phyloP scores from a whole-genome alignment of 2,113 vertebrate species.

The Ictidomys tridecemlineatus region DNA sequence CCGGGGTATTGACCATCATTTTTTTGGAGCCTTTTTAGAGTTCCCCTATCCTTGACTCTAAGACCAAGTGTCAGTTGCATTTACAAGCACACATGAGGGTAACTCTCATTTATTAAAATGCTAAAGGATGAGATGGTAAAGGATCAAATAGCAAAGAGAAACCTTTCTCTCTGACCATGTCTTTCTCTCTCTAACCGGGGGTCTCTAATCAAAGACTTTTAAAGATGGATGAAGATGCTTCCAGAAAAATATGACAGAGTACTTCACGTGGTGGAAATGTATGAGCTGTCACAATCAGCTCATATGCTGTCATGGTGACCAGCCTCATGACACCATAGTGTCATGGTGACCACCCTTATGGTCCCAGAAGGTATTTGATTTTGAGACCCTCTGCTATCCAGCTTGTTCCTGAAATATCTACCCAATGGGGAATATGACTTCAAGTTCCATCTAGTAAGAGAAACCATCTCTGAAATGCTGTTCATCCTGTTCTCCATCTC shows the following conservation, averaged over 20 bases:
- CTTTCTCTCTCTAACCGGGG: too few species aligned
- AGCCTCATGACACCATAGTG: too few species aligned
- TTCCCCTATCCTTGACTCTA: not conserved
- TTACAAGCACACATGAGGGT: rapidly evolving
- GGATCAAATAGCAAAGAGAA: not conserved
- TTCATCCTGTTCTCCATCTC: not conserved
- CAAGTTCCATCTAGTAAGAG: not conserved
- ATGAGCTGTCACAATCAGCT: not conserved
- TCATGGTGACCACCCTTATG: not conserved
- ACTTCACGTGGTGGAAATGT: not conserved
- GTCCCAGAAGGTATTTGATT: not conserved
- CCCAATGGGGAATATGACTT: not conserved
- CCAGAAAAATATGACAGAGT: not conserved
- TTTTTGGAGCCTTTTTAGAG: not conserved
- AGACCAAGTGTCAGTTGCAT: not conserved
- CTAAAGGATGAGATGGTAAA: not conserved
- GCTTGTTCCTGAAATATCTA: not conserved
- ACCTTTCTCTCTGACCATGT: not conserved
- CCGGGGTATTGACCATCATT: not conserved
- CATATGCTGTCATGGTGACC: too few species aligned
- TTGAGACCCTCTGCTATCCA: not conserved
- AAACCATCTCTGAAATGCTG: not conserved
- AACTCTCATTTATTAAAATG: too few species aligned
- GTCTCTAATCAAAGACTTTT: not conserved
- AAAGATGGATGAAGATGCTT: not conserved